A percentile compares a stretch with the other conserved stretches of the same genome.
These are phyloP conservation scores for Spodoptera exigua DNA, from an alignment of 2,888 invertebrate species.

Conservation along the genomic window DNA sequence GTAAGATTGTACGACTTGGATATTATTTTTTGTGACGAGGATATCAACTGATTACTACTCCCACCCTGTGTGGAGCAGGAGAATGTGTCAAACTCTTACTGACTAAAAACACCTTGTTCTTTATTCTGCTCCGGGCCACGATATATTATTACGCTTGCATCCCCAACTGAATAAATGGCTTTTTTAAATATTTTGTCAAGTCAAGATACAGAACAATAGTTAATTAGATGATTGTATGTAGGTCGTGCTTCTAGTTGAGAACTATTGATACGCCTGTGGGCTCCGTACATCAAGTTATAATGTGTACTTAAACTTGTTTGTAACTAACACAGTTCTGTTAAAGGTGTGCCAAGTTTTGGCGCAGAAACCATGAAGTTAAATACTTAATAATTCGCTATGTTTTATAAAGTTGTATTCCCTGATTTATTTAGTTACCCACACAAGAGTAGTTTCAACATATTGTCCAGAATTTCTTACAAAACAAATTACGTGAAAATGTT, in stretches of 20 bases:
- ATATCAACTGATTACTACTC: too few relatives aligned
- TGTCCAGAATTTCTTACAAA: not conserved
- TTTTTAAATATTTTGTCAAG: too few relatives aligned
- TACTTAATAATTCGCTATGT: not conserved
- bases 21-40: too few relatives aligned
- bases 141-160: too few relatives aligned
- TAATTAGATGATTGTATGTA: constrained; percentile 22
- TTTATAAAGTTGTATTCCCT: not conserved
- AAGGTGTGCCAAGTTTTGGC: constrained; percentile 9
- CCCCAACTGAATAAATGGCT: too few relatives aligned
- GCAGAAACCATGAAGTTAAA: not conserved
- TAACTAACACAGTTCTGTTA: constrained; percentile 20
- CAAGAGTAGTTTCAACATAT: constrained; percentile 2
- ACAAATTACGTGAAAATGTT: not conserved
- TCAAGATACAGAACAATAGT: not conserved
- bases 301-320: constrained; percentile 29
- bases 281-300: constrained; percentile 18
- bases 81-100: too few relatives aligned
- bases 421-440: not conserved
- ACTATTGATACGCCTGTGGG: constrained; percentile 21
- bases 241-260: constrained; percentile 7
- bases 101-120: too few relatives aligned
- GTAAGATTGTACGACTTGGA: too few relatives aligned
- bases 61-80: too few relatives aligned
- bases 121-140: too few relatives aligned